Evolutionary conservation across 2,113 vertebrate species (phyloP), one percentile per base, ranked within the genome.

Genomic region (Ceyx melanurus): DNA sequence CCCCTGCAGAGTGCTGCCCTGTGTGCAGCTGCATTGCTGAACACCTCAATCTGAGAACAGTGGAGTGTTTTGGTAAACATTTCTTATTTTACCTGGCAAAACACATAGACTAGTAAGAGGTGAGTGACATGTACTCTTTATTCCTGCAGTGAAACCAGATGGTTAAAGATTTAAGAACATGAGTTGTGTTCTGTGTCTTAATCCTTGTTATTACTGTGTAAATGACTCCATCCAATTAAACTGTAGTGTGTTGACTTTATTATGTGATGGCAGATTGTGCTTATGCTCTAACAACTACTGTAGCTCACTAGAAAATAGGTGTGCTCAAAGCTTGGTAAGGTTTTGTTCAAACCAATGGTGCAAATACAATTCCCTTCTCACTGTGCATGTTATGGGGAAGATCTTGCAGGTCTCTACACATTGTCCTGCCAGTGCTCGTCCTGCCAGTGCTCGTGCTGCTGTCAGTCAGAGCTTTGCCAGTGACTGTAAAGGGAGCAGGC

Each of bases 141-240:
- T 53, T 95, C 89, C 93, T 86, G 87, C 72, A 76, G 87, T 66
- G 85, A 95, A 94, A 89, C 68, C 94, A 90, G 87, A 85, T 96
- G 89, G 82, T 89, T 92, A 80, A 25, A 90, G 74, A 76, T 88
- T 92, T 88, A 76, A 91, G 94, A 89, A 95, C 92, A 93, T 87
- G 80, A 56, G 56, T 60, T 58, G 70, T 77, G 54, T 86, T 96
- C 83, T 86, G 33, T 31, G 61, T 88, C 90, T 96, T 95, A 93
- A 83, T 91, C 82, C 61, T 84, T 87, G 92, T 94, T 95, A 87
- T 93, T 96, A 65, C 96, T 70, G 88, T 91, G 93, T 80, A 96
- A 96, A 97, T 70, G 50, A 86, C 79, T 95, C 94, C 53, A 94
- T 93, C 86, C 92, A 97, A 96, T 95, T 96, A 96, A 96, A 96